Conservation (phyloP, 2,888 invertebrate genomes). For the Agriopis aurantiaria region DNA sequence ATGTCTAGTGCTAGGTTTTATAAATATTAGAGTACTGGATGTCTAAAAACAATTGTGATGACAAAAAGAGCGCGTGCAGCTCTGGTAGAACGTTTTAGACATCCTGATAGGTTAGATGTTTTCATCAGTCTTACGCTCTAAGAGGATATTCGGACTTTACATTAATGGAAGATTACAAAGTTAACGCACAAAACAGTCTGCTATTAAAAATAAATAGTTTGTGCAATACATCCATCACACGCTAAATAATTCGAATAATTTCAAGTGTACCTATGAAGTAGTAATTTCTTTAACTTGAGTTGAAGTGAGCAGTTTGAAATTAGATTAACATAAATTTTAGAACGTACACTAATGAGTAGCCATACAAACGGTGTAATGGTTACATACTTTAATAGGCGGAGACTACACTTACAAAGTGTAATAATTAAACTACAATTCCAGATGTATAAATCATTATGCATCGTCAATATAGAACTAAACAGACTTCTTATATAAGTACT, state of each 20-base stretch:
- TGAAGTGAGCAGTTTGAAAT: conserved; percentile 63
- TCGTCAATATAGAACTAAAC: conserved; percentile 79
- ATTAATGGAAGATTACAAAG: conserved; percentile 51
- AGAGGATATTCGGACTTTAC: conserved; percentile 57
- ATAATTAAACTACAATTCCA: conserved; percentile 83
- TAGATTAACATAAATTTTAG: conserved; percentile 75
- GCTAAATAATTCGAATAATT: conserved; percentile 35
- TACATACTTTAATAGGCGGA: conserved; percentile 85
- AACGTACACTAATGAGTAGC: conserved; percentile 83
- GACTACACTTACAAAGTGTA: conserved; percentile 85
- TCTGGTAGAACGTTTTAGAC: conserved; percentile 37
- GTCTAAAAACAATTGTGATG: conserved; percentile 62
- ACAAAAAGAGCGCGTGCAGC: conserved; percentile 38
- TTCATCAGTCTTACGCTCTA: conserved; percentile 78
- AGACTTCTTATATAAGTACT: conserved; percentile 66
- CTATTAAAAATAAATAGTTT: conserved; percentile 47
- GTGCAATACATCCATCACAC: conserved; percentile 44
- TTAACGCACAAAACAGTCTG: conserved; percentile 54
- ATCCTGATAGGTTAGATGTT: conserved; percentile 48
- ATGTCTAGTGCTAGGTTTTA: conserved; percentile 78
- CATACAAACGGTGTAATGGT: conserved; percentile 81
- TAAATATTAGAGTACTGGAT: conserved; percentile 75
- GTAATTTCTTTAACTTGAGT: conserved; percentile 49
- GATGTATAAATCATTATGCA: conserved; percentile 84
- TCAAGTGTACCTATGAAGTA: conserved; percentile 32